phyloP scores from a whole-genome alignment of 2,888 invertebrate species.

The Ophion ellenae region DNA sequence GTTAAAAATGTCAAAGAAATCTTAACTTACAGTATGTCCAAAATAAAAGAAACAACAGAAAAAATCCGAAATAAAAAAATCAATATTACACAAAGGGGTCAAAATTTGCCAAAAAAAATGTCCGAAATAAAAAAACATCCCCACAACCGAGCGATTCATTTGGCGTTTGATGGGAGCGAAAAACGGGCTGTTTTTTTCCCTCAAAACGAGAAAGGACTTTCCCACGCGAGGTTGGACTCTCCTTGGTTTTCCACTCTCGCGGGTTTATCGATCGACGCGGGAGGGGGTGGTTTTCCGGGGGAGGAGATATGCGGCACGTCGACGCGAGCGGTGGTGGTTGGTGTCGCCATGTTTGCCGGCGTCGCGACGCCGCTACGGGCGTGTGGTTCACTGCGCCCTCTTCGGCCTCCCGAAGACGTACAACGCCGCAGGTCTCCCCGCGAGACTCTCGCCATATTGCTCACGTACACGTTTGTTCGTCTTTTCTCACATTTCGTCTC shows the following conservation, averaged over 20 bases:
- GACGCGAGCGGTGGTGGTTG: slow-evolving; percentile 28
- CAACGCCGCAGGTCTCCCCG: slow-evolving; percentile 26
- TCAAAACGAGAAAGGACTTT: slow-evolving; percentile 17
- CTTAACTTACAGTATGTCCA: background rate
- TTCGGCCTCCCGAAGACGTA: slow-evolving; percentile 61
- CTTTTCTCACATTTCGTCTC: slow-evolving; percentile 2
- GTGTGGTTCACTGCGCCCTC: slow-evolving; percentile 77
- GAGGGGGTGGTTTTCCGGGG: background rate
- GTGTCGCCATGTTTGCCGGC: slow-evolving; percentile 75
- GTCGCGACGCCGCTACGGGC: slow-evolving; percentile 72
- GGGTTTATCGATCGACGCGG: slow-evolving; percentile 56
- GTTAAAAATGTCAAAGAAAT: background rate
- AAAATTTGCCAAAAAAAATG: too few relatives aligned
- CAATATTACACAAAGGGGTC: too few relatives aligned
- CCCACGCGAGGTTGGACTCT: slow-evolving; percentile 41
- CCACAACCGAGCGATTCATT: too few relatives aligned
- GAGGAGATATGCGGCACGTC: slow-evolving; percentile 4
- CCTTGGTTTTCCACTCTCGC: slow-evolving; percentile 39
- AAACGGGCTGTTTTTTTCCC: background rate
- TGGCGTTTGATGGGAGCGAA: background rate
- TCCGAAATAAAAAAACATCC: too few relatives aligned
- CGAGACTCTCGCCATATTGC: background rate
- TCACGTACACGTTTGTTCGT: slow-evolving; percentile 8
- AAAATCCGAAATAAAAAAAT: too few relatives aligned
- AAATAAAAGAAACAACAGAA: background rate